Base-by-base conservation (phyloP, 2,888 invertebrate genomes). In the Idaea biselata region DNA sequence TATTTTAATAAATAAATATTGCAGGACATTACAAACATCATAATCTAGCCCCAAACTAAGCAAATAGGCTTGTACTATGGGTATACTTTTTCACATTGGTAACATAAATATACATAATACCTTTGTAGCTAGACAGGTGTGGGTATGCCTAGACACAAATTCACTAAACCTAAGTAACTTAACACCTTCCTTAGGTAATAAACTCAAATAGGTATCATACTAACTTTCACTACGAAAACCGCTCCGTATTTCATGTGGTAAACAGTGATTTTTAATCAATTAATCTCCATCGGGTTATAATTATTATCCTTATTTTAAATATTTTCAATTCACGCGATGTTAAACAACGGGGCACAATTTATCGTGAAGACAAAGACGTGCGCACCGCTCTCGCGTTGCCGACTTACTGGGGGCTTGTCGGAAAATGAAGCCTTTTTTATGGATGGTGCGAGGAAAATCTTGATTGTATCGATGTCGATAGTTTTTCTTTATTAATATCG, bases 401-500 rank as follows among this genome's bases (percentile, higher is more conserved):
- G 79, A 79, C 81, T 71, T 72, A 89, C 89, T 88, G 82, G 74
- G 81, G 73, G 81, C 44, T 82, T 82, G 75, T 81, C 79, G 78
- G 82, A 86, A 88, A 86, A 83, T 83, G 75, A 81, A 83, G 81
- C 80, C 70, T 74, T 79, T 70, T 69, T 62, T 81, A 87, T 84
- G 74, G 87, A 58, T 74, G 83, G 58, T 73, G 58, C 60, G 63
- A 60, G 54, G 63, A 7, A 63, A 63, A 74, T 71, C 71, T 70
- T 65, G 68, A 63, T 68, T 66, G 64, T 74, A 72, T 76, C 78
- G 77, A 79, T 80, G 76, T 58, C 63, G 69, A 60, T 63, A 64
- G 62, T 57, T 55, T 76, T 75, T 76, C 73, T 64, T 73, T 58
- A 7, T 60, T 54, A n/a, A 8, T 25, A 31, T 55, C 32, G 8